Percentiles rank a stretch among this genome's conserved stretches.
Evolutionary conservation across 2,888 invertebrate genomes (phyloP).

Genomic region (Cantharis flavilabris): DNA sequence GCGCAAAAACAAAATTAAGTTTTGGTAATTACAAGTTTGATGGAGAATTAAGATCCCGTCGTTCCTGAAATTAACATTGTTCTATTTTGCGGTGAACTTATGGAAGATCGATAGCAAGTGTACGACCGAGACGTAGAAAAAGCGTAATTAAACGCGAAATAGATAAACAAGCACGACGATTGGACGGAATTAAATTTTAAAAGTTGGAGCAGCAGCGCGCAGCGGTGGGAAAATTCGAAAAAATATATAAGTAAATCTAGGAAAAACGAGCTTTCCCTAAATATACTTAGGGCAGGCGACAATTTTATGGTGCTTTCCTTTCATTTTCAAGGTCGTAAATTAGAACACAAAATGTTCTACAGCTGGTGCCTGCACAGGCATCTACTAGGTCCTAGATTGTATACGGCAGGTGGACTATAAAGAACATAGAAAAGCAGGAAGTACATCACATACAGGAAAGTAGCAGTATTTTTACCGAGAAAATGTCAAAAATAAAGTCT

Average conservation of each 20-base stretch:
- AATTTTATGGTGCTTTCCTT: constrained; percentile 31
- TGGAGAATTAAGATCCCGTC: not conserved
- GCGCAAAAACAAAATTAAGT: not conserved
- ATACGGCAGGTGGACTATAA: constrained; percentile 31
- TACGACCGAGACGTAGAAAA: not conserved
- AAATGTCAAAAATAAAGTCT: not conserved
- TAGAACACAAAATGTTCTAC: constrained; percentile 26
- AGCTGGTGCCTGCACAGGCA: constrained; percentile 30
- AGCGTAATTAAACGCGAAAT: not conserved
- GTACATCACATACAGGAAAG: constrained; percentile 19
- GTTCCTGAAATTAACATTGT: not conserved
- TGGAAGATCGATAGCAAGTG: not conserved
- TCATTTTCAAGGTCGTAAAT: constrained; percentile 31
- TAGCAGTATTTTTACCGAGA: constrained; percentile 2
- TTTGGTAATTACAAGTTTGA: not conserved
- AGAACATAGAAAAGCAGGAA: constrained; percentile 26
- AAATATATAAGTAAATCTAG: not conserved
- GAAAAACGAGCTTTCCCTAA: constrained; percentile 12
- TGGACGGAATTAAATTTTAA: not conserved
- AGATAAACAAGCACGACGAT: not conserved
- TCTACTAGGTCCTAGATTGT: constrained; percentile 22
- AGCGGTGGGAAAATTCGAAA: not conserved
- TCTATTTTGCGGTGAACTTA: not conserved
- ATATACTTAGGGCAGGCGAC: constrained; percentile 29
- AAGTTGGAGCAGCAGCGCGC: not conserved